Conservation (phyloP, 2,797 vertebrate genomes). For the Acanthornis magna region DNA sequence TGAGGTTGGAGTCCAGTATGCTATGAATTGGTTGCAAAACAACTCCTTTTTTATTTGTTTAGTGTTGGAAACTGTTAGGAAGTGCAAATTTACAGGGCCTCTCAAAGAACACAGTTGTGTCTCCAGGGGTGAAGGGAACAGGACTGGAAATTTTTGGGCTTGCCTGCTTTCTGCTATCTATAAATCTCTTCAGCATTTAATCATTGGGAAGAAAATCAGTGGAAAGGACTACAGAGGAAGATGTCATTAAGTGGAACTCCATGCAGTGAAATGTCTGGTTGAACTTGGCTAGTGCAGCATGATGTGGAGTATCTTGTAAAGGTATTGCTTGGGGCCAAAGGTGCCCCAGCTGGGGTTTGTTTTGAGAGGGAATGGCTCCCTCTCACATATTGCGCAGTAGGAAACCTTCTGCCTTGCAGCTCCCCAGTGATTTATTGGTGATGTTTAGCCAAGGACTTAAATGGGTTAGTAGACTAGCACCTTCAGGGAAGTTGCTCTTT, state of each 20-base stretch:
- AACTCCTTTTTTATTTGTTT: neutral
- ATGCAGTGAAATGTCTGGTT: neutral
- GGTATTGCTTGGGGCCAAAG: neutral
- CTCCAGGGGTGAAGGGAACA: neutral
- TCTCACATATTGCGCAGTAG: neutral
- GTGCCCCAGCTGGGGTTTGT: neutral
- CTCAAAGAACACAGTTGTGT: neutral
- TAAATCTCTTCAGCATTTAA: neutral
- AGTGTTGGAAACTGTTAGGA: neutral
- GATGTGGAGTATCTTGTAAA: neutral
- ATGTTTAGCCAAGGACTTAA: constrained; percentile 49
- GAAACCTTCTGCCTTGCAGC: constrained; percentile 17
- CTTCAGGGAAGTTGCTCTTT: constrained; percentile 69
- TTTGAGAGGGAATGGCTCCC: neutral
- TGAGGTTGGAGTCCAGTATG: neutral
- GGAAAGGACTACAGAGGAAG: neutral
- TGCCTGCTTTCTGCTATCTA: neutral
- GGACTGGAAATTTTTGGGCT: neutral
- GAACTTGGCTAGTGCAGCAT: neutral
- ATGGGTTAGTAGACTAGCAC: constrained; percentile 41
- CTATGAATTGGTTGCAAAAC: neutral
- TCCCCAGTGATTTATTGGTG: constrained; percentile 49
- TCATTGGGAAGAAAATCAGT: neutral
- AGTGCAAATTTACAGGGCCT: neutral
- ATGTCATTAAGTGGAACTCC: neutral